Evolutionary conservation across 2,797 vertebrate species (phyloP), one percentile per base, ranked within the genome.

Genomic region (Gambelia wislizenii): DNA sequence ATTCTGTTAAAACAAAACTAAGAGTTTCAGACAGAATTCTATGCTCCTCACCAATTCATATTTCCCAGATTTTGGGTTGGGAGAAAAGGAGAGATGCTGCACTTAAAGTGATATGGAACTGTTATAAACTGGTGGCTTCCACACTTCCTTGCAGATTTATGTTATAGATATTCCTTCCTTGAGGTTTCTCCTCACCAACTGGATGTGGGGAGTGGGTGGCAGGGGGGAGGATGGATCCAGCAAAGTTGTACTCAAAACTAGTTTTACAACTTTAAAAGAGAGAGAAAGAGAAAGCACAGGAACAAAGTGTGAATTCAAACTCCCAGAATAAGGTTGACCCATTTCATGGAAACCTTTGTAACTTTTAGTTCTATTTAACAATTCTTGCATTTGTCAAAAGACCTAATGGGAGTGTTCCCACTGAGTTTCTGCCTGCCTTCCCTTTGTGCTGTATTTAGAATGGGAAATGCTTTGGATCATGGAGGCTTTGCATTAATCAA

Each of bases 321-420:
- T 74, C 78, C 14, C 33, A 81, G 69, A 52, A 85, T 74, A 89
- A 75, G n/a, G 54, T 61, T 81, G 84, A 89, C 76, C 76, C 54
- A 39, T 81, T 89, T 80, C 52, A 52, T 64, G 42, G 4, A 69
- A 84, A n/a, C 74, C 39, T 39, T 81, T 56, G 83, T 67, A 85
- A 79, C 52, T 69, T 78, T 86, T 9, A 33, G 36, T 89, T 67
- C 67, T 81, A 79, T 85, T 80, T 80, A 81, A 89, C 44, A 33
- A 89, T 75, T 89, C 74, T 89, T 85, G 76, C 83, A 81, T 89
- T 85, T 80, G 54, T 80, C 64, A 79, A 85, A 85, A 89, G 77
- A 49, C 69, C 77, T 80, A 81, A 89, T 59, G 39, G 77, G 39
- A 52, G 76, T 79, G 83, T 80, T 89, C 83, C 85, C 83, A 85